These are phyloP conservation scores for Pomacea maculata DNA, from an alignment of 1,140 invertebrate species.

Conservation along the genomic window DNA sequence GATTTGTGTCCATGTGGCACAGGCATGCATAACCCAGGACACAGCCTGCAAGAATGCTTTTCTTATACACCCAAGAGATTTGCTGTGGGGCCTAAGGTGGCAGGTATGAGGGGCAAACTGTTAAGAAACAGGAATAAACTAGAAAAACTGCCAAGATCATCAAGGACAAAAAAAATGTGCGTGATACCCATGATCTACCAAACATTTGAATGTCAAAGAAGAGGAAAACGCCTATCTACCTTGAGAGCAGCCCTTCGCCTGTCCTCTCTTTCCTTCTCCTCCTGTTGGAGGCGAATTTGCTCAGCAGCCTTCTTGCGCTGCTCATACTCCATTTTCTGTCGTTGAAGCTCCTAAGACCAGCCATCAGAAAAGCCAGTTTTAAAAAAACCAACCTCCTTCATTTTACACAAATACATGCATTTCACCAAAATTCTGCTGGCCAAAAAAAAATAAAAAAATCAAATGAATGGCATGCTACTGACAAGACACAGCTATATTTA, in stretches of 20 bases:
- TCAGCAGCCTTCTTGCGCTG: slow-evolving; percentile 55
- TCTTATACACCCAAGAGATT: no score
- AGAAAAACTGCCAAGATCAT: no score
- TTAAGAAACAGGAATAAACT: no score
- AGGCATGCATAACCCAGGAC: no score
- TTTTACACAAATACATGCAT: background rate
- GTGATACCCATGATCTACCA: no score
- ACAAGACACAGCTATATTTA: no score
- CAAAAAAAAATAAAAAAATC: background rate
- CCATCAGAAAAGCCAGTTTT: slow-evolving; percentile 7
- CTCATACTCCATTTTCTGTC: slow-evolving; percentile 60
- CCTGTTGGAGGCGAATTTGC: slow-evolving; percentile 45
- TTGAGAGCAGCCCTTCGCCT: slow-evolving; percentile 48
- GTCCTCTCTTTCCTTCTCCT: slow-evolving; percentile 55
- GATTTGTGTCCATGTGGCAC: no score
- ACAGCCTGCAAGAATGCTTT: no score
- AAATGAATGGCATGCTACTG: background rate
- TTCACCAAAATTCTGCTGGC: background rate
- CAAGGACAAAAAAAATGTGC: no score
- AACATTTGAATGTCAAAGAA: no score
- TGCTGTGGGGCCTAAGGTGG: no score
- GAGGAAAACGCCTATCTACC: background rate
- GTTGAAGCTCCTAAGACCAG: slow-evolving; percentile 51
- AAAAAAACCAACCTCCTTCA: background rate
- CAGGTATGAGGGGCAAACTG: no score